phyloP scores from a whole-genome alignment of 2,113 vertebrate genomes.

The Noturus placidus region DNA sequence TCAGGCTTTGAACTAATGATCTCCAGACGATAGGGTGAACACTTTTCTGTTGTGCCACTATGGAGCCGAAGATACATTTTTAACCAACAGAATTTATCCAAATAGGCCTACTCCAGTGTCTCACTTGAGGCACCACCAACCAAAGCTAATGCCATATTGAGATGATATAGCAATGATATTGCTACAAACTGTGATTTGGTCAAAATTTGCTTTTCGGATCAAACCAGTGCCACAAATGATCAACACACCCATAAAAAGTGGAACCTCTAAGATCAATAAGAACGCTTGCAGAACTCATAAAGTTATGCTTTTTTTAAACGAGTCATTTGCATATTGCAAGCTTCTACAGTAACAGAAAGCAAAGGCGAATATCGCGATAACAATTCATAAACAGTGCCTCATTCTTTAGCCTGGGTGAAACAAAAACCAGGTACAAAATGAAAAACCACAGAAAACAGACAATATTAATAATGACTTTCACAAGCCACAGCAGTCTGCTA shows the following conservation, averaged over 20 bases:
- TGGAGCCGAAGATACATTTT: neutral
- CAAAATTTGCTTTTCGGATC: neutral
- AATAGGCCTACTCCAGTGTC: neutral
- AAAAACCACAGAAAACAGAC: neutral
- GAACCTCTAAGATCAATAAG: neutral
- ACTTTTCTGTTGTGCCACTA: neutral
- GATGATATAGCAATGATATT: neutral
- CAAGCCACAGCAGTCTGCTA: neutral
- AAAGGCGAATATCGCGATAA: neutral
- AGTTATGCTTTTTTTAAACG: neutral
- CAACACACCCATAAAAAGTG: neutral
- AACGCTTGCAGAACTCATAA: neutral
- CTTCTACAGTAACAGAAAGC: neutral
- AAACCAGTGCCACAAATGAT: neutral
- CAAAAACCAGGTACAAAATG: neutral
- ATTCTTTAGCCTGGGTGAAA: neutral
- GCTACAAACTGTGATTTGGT: neutral
- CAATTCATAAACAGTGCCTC: neutral
- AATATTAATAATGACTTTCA: neutral
- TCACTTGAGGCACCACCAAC: neutral
- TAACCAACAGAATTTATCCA: neutral
- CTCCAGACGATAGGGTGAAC: neutral
- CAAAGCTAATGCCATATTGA: neutral
- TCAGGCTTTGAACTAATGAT: neutral
- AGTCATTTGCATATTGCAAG: neutral